Percentiles rank a stretch among this genome's conserved stretches.
Conservation (phyloP, 2,113 vertebrate species). For the zebrafish (Danio rerio) region GRCz12tu NC_133200.1:18299501-18300000, state of each 20-base stretch:
- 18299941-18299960: slow-evolving; percentile 50
- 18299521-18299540: slow-evolving; percentile 56
- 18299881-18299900: slow-evolving; percentile 59
- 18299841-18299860: slow-evolving; percentile 67
- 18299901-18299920: slow-evolving; percentile 65
- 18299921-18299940: slow-evolving; percentile 66
- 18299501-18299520: slow-evolving; percentile 60
- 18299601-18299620: slow-evolving; percentile 64
- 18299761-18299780: slow-evolving; percentile 69
- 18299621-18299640: slow-evolving; percentile 43
- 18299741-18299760: slow-evolving; percentile 61
- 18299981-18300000: slow-evolving; percentile 68
- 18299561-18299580: slow-evolving; percentile 74
- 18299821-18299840: slow-evolving; percentile 71
- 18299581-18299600: slow-evolving; percentile 68
- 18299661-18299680: slow-evolving; percentile 79
- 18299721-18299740: slow-evolving; percentile 51
- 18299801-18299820: slow-evolving; percentile 56
- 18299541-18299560: slow-evolving; percentile 58
- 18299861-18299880: slow-evolving; percentile 64
- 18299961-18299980: slow-evolving; percentile 57
- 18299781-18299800: slow-evolving; percentile 63
- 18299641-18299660: background rate
- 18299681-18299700: slow-evolving; percentile 89
- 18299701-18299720: slow-evolving; percentile 79